These are phyloP conservation scores for Megaceryle torquata DNA, from an alignment of 2,113 vertebrate species.

Conservation along the genomic window DNA sequence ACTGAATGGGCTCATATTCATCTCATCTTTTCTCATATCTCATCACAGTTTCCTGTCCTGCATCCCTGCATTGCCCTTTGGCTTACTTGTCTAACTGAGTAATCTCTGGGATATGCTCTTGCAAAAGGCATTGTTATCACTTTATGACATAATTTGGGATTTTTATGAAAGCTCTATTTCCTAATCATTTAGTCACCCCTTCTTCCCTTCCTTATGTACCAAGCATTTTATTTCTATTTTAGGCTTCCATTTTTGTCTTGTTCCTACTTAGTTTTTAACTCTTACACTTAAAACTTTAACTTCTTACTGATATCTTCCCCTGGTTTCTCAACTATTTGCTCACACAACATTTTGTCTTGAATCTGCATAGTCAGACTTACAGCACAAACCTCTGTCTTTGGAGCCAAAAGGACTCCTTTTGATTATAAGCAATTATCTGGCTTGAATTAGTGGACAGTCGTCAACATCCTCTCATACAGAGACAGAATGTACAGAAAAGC, in stretches of 20 bases:
- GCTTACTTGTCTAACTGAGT: background rate
- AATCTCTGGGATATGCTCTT: background rate
- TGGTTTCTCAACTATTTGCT: background rate
- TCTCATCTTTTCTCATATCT: background rate
- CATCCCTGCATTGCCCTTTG: background rate
- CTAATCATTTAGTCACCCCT: background rate
- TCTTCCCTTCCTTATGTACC: background rate
- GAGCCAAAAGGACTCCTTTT: background rate
- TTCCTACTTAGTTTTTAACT: background rate
- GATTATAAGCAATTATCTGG: background rate
- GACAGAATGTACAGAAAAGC: background rate
- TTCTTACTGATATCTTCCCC: background rate
- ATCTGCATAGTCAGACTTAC: background rate
- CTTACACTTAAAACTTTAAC: background rate
- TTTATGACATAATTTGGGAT: background rate
- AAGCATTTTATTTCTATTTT: background rate
- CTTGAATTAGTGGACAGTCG: background rate
- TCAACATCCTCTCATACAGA: background rate
- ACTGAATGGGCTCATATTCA: background rate
- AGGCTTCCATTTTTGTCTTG: background rate
- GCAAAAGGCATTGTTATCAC: background rate
- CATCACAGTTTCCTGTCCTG: background rate
- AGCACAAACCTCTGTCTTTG: background rate
- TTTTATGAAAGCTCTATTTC: background rate
- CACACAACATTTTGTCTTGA: background rate